Conservation (phyloP, 2,888 invertebrate species). For the Boloria euphrosyne region DNA sequence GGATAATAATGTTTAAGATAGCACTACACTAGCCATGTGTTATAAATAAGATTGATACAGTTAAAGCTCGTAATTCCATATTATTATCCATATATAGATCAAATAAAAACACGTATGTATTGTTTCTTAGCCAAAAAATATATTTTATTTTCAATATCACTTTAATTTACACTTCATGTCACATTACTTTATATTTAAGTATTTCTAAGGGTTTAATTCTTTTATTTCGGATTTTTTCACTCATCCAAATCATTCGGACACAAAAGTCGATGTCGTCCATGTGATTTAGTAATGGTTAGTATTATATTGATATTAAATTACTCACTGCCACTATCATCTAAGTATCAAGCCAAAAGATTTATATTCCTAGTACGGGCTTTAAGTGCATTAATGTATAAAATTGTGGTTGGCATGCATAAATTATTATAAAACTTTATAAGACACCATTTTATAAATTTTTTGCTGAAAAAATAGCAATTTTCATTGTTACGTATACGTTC, state of each 20-base stretch:
- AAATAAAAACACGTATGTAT: no score
- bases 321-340: background rate
- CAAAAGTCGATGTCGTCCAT: background rate
- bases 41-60: conserved; percentile 14
- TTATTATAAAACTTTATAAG: conserved; percentile 8
- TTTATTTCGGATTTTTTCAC: background rate
- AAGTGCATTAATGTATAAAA: conserved; percentile 20
- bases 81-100: no score
- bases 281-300: conserved; percentile 9
- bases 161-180: background rate
- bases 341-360: background rate
- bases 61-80: conserved; percentile 18
- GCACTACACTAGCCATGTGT: conserved; percentile 23
- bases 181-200: background rate
- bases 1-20: conserved; percentile 16
- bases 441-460: conserved; percentile 23
- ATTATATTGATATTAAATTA: conserved; percentile 7
- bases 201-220: background rate
- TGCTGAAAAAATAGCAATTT: conserved; percentile 12
- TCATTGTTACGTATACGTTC: conserved; percentile 18
- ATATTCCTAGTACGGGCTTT: conserved; percentile 19
- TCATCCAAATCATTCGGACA: background rate
- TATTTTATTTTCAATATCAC: no score
- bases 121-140: no score
- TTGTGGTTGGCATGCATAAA: conserved; percentile 30